Base-by-base conservation (phyloP, 2,113 vertebrate genomes). In the Aptenodytes forsteri region DNA sequence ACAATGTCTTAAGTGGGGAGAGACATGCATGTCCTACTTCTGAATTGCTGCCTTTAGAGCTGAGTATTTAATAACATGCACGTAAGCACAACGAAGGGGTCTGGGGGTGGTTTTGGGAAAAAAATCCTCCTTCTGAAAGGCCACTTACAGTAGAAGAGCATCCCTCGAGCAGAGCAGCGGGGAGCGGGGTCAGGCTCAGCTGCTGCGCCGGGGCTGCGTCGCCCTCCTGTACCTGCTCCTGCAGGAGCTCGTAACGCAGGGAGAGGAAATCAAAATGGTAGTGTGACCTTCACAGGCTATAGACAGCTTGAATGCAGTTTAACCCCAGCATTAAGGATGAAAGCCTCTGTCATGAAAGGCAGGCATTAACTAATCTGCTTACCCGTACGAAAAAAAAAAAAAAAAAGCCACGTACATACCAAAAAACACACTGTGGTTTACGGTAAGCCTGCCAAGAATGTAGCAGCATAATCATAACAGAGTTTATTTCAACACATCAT, bases 191-290 rank as follows among this genome's bases (percentile, higher is more conserved):
- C 44, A 64, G 50, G 34, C 56, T 42, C 32, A 36, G 66, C 25
- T 42, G 30, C 42, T 19, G 19, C 20, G 4, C 13, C 0, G 0
- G 27, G 52, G 56, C 76, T 44, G 42, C 2, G 0, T 11, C 4
- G 0, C 73, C 34, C 30, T 69, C 89, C 76, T 0, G 0, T 7
- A 72, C 22, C 29, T 1, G 1, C 46, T 58, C 56, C 82, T 30
- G 54, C 56, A 78, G 70, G 52, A 76, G 26, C 81, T 86, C 29
- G 0, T 9, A 58, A 86, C 1, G 10, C 13, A 5, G 27, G 26
- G 70, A 55, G 29, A 92, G 46, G 93, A 96, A 97, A 96, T 93
- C 75, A 96, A 97, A 97, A 96, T 49, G 83, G 96, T 92, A 85
- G 79, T 3, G 61, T 95, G 94, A 96, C 95, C 94, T 97, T 97